Percentiles rank a stretch among this genome's conserved stretches.
phyloP scores from a whole-genome alignment of 2,888 invertebrate species.

The Lepidonotus clava region DNA sequence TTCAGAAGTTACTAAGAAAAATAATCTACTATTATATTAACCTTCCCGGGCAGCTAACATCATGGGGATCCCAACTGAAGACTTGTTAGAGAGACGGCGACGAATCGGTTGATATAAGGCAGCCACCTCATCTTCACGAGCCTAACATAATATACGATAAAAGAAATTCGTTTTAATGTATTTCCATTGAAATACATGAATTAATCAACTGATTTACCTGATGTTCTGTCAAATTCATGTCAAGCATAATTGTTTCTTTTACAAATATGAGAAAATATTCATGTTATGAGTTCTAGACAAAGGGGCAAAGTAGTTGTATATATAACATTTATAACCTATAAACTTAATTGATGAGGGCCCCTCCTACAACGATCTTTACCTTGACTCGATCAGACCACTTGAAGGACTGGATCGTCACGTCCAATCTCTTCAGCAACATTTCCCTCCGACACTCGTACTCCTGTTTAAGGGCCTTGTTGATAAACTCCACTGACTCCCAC shows the following conservation, averaged over 20 bases:
- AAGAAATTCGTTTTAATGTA: no score
- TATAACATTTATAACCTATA: no score
- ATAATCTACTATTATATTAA: no score
- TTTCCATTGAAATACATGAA: not conserved
- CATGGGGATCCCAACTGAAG: slow-evolving; percentile 87
- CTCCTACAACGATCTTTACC: slow-evolving; percentile 80
- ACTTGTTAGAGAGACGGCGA: slow-evolving; percentile 82
- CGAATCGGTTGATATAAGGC: slow-evolving; percentile 76
- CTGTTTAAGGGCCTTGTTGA: slow-evolving; percentile 87
- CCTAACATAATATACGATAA: slow-evolving; percentile 75
- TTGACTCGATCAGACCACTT: slow-evolving; percentile 84
- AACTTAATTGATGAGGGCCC: no score
- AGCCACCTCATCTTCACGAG: slow-evolving; percentile 85
- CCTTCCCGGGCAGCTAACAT: slow-evolving; percentile 91
- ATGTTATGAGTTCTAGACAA: no score
- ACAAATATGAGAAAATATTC: no score
- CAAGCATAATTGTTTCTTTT: no score
- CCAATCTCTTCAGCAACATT: slow-evolving; percentile 93
- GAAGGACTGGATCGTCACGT: slow-evolving; percentile 98
- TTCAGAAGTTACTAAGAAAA: no score
- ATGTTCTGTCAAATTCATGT: no score
- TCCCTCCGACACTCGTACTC: slow-evolving; percentile 92
- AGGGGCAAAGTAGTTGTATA: no score
- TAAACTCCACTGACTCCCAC: slow-evolving; percentile 88
- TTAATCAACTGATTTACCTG: not conserved